Evolutionary conservation across 2,888 invertebrate genomes (phyloP), one percentile per base, ranked within the genome.

Genomic region (Anthophora plumipes): DNA sequence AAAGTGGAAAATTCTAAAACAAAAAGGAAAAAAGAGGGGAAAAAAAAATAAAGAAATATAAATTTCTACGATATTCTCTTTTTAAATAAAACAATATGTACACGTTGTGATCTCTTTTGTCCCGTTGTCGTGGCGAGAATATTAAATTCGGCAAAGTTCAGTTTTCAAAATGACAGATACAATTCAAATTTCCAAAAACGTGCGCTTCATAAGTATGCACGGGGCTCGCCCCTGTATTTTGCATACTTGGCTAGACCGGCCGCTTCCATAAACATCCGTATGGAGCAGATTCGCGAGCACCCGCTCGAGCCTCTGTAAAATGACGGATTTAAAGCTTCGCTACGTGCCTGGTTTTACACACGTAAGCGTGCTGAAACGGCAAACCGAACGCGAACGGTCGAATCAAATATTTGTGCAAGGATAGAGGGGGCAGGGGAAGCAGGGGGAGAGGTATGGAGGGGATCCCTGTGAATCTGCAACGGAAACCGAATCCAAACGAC

Each of bases 331-430:
- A 66, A 77, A 70, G 68, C 39, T 17, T 8, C 31, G n/a, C 12
- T 54, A 52, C 37, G 60, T 39, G 59, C 17, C 67, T 67, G 60
- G 43, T n/a, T 71, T 52, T 59, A 22, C 60, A 25, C 43, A 25
- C 76, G 50, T 43, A 60, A 54, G 25, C 57, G 22, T 41, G 31
- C 1, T 43, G 50, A 31, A 72, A 71, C 37, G 64, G 14, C 41
- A 39, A 43, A 22, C 54, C n/a, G 48, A 22, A 48, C 31, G 31
- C 31, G 31, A n/a, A n/a, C 3, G 11, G 46, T n/a, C 12, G 46
- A 59, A 20, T 79, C 54, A 77, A 79, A 79, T 77, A 77, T 79
- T 79, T 79, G 69, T 25, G 6, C 37, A 37, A 5, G 5, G 14
- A 41, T 20, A n/a, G n/a, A n/a, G n/a, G n/a, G n/a, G n/a, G n/a